Evolutionary conservation across 2,113 vertebrate species (phyloP).

Genomic region (Indri indri): DNA sequence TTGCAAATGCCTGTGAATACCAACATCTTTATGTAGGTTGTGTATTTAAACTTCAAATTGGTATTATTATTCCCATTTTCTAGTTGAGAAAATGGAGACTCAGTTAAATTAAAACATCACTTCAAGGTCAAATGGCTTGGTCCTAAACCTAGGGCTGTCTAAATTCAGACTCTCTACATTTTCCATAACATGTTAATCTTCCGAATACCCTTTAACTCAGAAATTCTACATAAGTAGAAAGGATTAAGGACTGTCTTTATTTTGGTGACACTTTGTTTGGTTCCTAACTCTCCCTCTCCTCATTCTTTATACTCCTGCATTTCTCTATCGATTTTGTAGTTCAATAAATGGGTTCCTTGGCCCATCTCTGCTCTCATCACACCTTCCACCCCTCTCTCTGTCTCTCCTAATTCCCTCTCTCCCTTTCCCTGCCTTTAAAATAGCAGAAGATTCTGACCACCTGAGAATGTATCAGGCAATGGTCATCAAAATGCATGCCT

Average conservation of each 20-base stretch:
- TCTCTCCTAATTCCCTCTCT: neutral
- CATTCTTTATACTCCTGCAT: neutral
- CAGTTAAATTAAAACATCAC: constrained; percentile 14
- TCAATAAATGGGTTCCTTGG: neutral
- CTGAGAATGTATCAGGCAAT: neutral
- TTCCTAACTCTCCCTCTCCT: neutral
- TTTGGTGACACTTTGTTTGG: neutral
- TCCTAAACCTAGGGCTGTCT: neutral
- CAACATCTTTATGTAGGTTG: neutral
- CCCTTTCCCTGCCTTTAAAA: neutral
- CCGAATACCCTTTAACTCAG: neutral
- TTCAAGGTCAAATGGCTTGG: neutral
- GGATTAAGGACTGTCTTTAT: neutral
- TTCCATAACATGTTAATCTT: neutral
- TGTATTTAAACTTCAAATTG: neutral
- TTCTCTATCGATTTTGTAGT: neutral
- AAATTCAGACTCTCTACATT: constrained; percentile 27
- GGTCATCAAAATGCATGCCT: neutral
- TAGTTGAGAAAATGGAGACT: neutral
- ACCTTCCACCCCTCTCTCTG: neutral
- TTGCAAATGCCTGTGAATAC: neutral
- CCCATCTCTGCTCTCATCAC: neutral
- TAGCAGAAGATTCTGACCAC: neutral
- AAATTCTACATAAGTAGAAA: neutral
- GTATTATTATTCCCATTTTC: constrained; percentile 13